Base-by-base conservation (phyloP, 1,140 invertebrate genomes). In the Leptinotarsa lineolata region DNA sequence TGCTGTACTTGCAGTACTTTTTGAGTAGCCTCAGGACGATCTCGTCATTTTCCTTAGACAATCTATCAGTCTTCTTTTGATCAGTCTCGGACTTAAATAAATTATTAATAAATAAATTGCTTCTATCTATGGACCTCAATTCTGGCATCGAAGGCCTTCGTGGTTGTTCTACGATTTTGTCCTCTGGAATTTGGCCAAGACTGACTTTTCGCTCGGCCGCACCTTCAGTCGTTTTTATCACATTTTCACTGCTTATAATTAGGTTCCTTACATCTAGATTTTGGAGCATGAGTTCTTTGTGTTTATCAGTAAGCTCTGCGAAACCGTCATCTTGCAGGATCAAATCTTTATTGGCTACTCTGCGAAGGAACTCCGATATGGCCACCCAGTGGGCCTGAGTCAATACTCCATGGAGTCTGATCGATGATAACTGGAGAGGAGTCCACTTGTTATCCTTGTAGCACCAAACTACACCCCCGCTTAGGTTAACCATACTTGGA, bases 361-460 rank as follows among this genome's bases (percentile, higher is more conserved):
- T 85, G 72, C 87, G 84, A 75, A 90, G 85, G 82, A 90, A 89
- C 77, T 89, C 87, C 44, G 88, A 87, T 39, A 90, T 87, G 20
- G 88, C 88, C 45, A 88, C 86, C 84, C 88, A 88, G 79, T 90
- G 89, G 2, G 88, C 88, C 75, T 87, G 87, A 22, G 89, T 90
- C 45, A 90, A 84, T 24, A 86, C 87, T 63, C 89, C 89, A 81
- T 89, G 88, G 78, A 90, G 85, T 74, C 88, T 85, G 74, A 90
- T 89, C 76, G 88, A 88, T 68, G 88, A 89, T 76, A 90, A 85
- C 82, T 89, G 88, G 69, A 90, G 86, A 72, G 89, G 89, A 76
- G 89, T 86, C 84, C 89, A 88, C 81, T 88, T 87, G 80, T 89
- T 88, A 85, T 89, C 88, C 78, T 88, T 87, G 78, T 87, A 85